phyloP scores from a whole-genome alignment of 2,797 vertebrate species.

The Liparis tanakae region DNA sequence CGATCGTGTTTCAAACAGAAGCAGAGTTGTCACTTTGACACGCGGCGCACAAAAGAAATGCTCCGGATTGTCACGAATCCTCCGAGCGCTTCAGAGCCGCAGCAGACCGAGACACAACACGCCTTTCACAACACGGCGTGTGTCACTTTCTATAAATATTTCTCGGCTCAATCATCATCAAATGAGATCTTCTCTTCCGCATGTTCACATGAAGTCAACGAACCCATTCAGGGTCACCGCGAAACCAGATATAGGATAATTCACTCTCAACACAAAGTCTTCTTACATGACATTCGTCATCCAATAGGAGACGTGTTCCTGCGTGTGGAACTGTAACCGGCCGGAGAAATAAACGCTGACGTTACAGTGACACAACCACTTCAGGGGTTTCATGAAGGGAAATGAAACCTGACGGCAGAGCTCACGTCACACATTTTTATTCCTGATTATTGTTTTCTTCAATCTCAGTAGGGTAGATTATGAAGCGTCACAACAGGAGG shows the following conservation, averaged over 20 bases:
- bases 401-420: too few relatives aligned
- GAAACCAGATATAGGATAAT: background rate
- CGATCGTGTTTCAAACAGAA: slow-evolving; percentile 37
- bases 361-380: background rate
- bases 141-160: background rate
- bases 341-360: background rate
- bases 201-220: background rate
- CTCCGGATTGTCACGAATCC: background rate
- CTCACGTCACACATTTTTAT: too few relatives aligned
- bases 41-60: slow-evolving; percentile 43
- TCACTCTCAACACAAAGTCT: background rate
- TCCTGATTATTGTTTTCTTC: too few relatives aligned
- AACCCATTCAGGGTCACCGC: too few relatives aligned
- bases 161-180: background rate
- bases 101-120: slow-evolving; percentile 30
- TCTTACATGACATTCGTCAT: background rate
- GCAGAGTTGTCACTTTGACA: slow-evolving; percentile 6
- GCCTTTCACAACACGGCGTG: background rate
- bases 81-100: background rate
- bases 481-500: too few relatives aligned
- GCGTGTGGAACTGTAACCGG: background rate
- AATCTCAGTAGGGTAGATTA: too few relatives aligned
- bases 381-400: too few relatives aligned
- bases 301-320: background rate
- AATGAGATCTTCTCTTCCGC: background rate